phyloP scores from a whole-genome alignment of 2,888 invertebrate genomes.

The Dermolepida albohirtum region DNA sequence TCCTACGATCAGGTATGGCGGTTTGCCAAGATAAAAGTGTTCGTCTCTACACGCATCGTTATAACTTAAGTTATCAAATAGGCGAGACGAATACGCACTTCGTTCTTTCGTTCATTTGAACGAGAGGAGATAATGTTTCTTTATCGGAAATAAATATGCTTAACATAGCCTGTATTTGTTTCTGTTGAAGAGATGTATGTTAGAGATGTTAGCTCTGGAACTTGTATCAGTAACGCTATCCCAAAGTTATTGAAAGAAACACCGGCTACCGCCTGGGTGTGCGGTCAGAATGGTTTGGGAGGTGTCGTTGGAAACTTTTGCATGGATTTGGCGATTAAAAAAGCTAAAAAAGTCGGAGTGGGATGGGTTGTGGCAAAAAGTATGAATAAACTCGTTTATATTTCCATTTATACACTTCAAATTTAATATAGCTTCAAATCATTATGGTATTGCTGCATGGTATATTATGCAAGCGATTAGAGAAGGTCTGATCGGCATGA shows the following conservation, averaged over 20 bases:
- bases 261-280: too few species aligned
- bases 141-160: too few species aligned
- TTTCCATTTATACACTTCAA: background rate
- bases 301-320: constrained; percentile 74
- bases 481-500: constrained; percentile 82
- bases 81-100: too few species aligned
- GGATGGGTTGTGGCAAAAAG: constrained; percentile 75
- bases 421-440: constrained; percentile 76
- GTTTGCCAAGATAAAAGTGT: too few species aligned
- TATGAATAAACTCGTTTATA: constrained; percentile 46
- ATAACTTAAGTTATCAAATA: too few species aligned
- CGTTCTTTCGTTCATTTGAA: too few species aligned
- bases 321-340: constrained; percentile 76
- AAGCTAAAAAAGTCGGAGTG: constrained; percentile 76
- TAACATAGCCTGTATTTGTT: too few species aligned
- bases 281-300: constrained; percentile 67
- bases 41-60: too few species aligned
- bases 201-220: constrained; percentile 69
- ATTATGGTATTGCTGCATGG: constrained; percentile 90
- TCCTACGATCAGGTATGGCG: too few species aligned
- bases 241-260: constrained; percentile 59
- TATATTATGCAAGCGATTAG: constrained; percentile 82
- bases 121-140: too few species aligned
- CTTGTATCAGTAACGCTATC: constrained; percentile 66
- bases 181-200: constrained; percentile 72